A percentile compares a stretch with the other conserved stretches of the same genome.
phyloP scores from a whole-genome alignment of 2,888 invertebrate genomes.

The Hirtodrosophila cameraria region DNA sequence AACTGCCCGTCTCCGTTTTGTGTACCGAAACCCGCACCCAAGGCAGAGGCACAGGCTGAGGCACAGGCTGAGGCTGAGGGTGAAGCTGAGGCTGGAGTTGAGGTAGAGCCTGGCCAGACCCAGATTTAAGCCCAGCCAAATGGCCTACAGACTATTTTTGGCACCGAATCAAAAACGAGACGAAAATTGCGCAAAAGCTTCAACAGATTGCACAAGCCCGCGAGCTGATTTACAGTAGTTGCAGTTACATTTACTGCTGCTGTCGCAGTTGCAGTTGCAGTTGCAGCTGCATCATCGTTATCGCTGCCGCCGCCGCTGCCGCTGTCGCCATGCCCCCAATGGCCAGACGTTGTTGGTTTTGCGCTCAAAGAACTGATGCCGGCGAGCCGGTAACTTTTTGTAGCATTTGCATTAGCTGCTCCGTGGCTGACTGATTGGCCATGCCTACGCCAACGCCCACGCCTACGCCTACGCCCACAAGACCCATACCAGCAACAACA shows the following conservation, averaged over 20 bases:
- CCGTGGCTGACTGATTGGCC: constrained; percentile 80
- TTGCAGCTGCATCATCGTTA: constrained; percentile 29
- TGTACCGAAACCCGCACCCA: constrained; percentile 24
- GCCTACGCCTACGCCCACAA: constrained; percentile 53
- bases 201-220: constrained; percentile 59
- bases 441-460: constrained; percentile 39
- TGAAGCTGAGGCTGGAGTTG: constrained; percentile 7
- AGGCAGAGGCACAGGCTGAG: constrained; percentile 6
- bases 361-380: constrained; percentile 65
- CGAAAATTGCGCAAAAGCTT: constrained; percentile 34
- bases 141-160: constrained; percentile 69
- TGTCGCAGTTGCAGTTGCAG: constrained; percentile 16
- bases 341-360: constrained; percentile 40
- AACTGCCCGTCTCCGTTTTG: constrained; percentile 33
- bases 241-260: constrained; percentile 15
- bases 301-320: constrained; percentile 9
- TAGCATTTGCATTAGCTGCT: constrained; percentile 83
- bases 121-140: constrained; percentile 39
- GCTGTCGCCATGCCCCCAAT: constrained; percentile 12
- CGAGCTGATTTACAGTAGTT: constrained; percentile 45
- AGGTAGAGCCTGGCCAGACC: constrained; percentile 27
- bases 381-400: constrained; percentile 81
- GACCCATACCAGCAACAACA: constrained; percentile 43
- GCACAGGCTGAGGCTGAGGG: not conserved
- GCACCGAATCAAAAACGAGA: constrained; percentile 74